These are phyloP conservation scores for Acrocephalus arundinaceus DNA, from an alignment of 2,113 vertebrate species.

Conservation along the genomic window DNA sequence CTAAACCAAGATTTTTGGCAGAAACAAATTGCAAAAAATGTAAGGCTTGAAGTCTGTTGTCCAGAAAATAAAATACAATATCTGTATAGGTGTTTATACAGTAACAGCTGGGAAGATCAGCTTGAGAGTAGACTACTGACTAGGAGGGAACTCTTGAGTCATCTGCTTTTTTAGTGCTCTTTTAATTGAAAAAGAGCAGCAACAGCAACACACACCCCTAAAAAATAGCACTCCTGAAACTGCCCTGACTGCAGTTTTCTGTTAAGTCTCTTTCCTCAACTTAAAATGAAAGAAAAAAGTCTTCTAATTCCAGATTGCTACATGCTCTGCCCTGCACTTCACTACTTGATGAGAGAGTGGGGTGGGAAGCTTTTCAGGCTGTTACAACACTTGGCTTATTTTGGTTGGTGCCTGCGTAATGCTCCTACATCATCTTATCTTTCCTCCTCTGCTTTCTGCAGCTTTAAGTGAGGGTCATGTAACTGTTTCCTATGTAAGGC, in stretches of 20 bases:
- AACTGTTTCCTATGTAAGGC: not conserved
- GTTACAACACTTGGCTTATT: not conserved
- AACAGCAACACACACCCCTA: not conserved
- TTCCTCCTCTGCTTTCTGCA: not conserved
- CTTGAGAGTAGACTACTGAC: not conserved
- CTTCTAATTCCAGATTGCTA: not conserved
- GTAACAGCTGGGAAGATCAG: not conserved
- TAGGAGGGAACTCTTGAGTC: not conserved
- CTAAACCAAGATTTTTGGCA: not conserved
- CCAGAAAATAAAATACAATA: not conserved
- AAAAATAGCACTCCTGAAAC: not conserved
- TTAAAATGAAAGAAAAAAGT: not conserved
- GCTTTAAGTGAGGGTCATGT: not conserved
- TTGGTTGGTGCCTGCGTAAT: not conserved
- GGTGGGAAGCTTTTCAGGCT: not conserved
- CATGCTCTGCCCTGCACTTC: not conserved
- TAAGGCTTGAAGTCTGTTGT: not conserved
- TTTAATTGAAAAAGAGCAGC: not conserved
- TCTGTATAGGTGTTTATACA: not conserved
- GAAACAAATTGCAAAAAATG: not conserved
- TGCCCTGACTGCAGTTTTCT: not conserved
- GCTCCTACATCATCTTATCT: not conserved
- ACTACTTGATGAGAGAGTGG: not conserved
- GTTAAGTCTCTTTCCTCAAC: not conserved
- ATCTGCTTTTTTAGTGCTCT: not conserved